Base-by-base conservation (phyloP, 2,888 invertebrate species). In the Spilarctia lutea region DNA sequence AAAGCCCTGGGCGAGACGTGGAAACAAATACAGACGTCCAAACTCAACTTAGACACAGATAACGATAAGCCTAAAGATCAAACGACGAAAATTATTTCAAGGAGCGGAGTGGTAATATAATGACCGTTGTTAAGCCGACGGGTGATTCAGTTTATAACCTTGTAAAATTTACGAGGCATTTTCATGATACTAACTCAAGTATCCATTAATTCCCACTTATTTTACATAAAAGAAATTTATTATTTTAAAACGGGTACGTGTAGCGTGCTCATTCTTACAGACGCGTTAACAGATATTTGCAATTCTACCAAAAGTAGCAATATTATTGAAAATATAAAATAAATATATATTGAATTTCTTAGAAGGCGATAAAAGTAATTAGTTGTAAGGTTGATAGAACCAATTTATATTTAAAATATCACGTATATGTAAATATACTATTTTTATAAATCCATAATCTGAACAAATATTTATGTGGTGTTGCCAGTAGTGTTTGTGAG, bases 1-100 rank as follows among this genome's bases (percentile, higher is more conserved):
- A 98, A 98, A 96, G 98, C 99, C 0, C 94, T 99, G 69, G 97
- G 97, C 30, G 98, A 98, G 83, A 98, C 98, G 20, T 98, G 98
- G 98, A 96, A 96, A 85, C 97, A 97, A 90, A 94, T 97, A 80
- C 97, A 97, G 84, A 96, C 97, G 76, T 96, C 96, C 70, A 97
- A 96, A 86, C 89, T 92, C 42, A 87, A 89, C 74, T 77, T 90
- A 74, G 87, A 91, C 66, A 83, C 90, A 42, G 92, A 92, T 60
- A 87, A 82, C 60, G 90, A 90, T 27, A 93, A 94, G 81, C 81
- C 91, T 74, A 95, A 95, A 87, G 93, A 94, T 82, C 92, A 92
- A 85, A 90, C 92, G 68, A 90, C 91, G 80, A 95, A 95, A 91
- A 95, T 96, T 79, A 94, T 95, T 79, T 94, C 95, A 27, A 94